Base-by-base conservation (phyloP, 92 coral and sea anemone genomes). In the Epizoanthus rinbou region DNA sequence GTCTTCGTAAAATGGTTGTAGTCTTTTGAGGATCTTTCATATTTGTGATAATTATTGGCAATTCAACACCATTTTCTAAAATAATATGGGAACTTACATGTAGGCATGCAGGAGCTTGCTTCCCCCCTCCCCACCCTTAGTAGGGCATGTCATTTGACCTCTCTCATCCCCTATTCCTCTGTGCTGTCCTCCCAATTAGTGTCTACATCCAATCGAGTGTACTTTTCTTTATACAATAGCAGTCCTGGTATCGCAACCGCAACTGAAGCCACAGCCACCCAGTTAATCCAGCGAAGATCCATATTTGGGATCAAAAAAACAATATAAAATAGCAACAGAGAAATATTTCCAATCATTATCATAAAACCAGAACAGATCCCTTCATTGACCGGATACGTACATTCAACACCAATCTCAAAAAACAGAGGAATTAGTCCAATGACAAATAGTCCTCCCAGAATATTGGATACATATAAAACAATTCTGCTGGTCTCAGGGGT, bases 321-420 rank as follows among this genome's bases (percentile, higher is more conserved):
- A 2, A 89, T 60, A 35, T 83, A 79, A 74, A 91, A 91, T 1
- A 79, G 19, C 43, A 91, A 13, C 28, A 76, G 64, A 8, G 57
- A 62, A 1, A 80, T 21, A 67, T 80, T 86, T 16, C 69, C 87
- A 17, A 80, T 45, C 17, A 85, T 64, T 0, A 89, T 58, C 23
- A 89, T 33, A 31, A 91, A 53, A 21, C 84, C 85, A 10, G 92
- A 87, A 18, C 87, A 87, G 7, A 86, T 84, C 3, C 95, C 95
- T 22, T 86, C 92, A 2, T 75, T 84, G 6, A 91, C 89, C 1
- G 95, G 95, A 67, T 91, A 91, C 2, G 82, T 88, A 56, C 89
- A 80, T 25, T 91, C 95, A 84, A 91, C 74, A 3, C 91, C 87
- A 14, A 91, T 84, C 82, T 91, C 95, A 50, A 80, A 86, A 50